Evolutionary conservation across 1,140 invertebrate genomes (phyloP).

Genomic region (Magallana angulata): DNA sequence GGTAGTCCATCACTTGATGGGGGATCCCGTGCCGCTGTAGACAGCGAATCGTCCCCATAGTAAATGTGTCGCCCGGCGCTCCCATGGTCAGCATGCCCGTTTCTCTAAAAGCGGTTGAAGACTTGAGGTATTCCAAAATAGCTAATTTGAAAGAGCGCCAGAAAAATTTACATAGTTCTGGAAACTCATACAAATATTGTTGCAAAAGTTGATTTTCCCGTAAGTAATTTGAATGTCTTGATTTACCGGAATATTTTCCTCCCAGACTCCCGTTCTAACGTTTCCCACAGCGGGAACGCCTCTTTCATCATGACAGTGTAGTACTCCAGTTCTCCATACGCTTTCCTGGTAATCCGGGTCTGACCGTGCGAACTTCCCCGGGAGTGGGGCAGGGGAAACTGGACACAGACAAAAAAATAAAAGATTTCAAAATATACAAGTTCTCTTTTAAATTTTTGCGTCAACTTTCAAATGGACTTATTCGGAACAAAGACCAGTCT

Average conservation of each 20-base stretch:
- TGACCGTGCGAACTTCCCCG: conserved; percentile 76
- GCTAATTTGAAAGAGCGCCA: no score
- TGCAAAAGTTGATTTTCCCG: no score
- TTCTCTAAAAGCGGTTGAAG: background rate
- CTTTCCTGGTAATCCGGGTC: conserved; percentile 72
- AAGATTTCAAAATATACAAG: background rate
- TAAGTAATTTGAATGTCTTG: no score
- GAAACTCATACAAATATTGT: no score
- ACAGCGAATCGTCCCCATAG: conserved; percentile 34
- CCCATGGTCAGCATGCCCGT: conserved; percentile 44
- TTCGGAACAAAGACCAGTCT: no score
- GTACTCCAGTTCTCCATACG: conserved; percentile 67
- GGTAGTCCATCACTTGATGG: conserved; percentile 43
- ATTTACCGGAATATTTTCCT: background rate
- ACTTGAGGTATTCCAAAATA: no score
- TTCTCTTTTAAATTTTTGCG: background rate
- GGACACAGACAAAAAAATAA: conserved; percentile 2
- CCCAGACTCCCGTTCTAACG: conserved; percentile 64
- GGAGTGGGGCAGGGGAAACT: conserved; percentile 74
- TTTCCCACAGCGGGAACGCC: conserved; percentile 68
- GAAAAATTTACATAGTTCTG: no score
- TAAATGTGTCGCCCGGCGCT: conserved; percentile 41
- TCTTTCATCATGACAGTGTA: conserved; percentile 75
- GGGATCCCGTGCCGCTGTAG: conserved; percentile 54
- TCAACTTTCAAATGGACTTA: background rate